phyloP scores from a whole-genome alignment of 2,888 invertebrate genomes.

The Phasia obesa region DNA sequence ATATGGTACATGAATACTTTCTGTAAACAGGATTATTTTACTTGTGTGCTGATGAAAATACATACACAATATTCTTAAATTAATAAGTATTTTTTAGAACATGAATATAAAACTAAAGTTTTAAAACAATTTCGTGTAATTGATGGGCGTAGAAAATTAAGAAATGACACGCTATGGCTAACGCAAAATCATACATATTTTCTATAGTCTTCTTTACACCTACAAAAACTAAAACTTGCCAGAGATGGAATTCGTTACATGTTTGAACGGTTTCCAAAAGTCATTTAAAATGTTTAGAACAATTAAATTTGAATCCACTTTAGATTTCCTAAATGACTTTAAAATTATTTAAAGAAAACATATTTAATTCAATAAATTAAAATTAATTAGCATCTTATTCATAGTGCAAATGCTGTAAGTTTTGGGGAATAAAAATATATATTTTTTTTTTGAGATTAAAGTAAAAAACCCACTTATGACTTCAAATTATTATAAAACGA shows the following conservation, averaged over 20 bases:
- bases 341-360: too few species aligned
- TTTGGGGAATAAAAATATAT: too few species aligned
- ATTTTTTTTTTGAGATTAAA: too few species aligned
- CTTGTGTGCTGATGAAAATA: not conserved
- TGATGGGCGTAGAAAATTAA: constrained; percentile 77
- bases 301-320: too few species aligned
- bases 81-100: not conserved
- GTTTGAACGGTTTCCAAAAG: too few species aligned
- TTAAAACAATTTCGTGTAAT: constrained; percentile 17
- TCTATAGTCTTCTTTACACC: constrained; percentile 50
- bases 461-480: too few species aligned
- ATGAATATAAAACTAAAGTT: constrained; percentile 11
- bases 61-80: not conserved
- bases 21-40: not conserved
- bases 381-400: too few species aligned
- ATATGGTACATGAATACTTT: not conserved
- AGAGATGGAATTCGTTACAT: constrained; percentile 13
- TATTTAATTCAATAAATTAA: too few species aligned
- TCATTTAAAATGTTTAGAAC: too few species aligned
- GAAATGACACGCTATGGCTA: constrained; percentile 74
- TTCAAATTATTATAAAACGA: too few species aligned
- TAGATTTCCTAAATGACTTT: too few species aligned
- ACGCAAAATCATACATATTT: not conserved
- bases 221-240: not conserved
- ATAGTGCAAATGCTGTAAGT: too few species aligned